Evolutionary conservation across 2,888 invertebrate genomes (phyloP).

Genomic region (Andrena praecox): DNA sequence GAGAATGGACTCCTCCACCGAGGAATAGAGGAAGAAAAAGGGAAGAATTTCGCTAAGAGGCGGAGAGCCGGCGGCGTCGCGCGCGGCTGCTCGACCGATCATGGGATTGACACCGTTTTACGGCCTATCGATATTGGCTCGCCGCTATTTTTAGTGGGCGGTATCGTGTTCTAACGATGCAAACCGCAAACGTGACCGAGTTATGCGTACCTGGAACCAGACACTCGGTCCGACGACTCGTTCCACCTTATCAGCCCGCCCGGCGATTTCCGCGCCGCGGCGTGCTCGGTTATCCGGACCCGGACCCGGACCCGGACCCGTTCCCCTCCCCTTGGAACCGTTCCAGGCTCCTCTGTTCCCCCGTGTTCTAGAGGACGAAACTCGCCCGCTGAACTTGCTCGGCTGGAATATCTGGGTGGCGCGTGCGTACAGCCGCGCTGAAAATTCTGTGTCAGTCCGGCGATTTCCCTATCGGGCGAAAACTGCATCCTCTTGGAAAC

Average conservation of each 20-base stretch:
- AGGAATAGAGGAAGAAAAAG: neutral
- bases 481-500: too few species aligned
- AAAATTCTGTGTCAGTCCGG: slow-evolving; percentile 4
- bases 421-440: neutral
- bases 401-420: slow-evolving; percentile 2
- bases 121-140: slow-evolving; percentile 71
- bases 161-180: slow-evolving; percentile 75
- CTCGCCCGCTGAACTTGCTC: neutral
- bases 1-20: too few species aligned
- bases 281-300: slow-evolving; percentile 13
- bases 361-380: neutral
- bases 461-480: neutral
- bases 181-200: slow-evolving; percentile 78
- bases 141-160: slow-evolving; percentile 73
- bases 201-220: slow-evolving; percentile 56
- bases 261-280: slow-evolving; percentile 5
- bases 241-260: slow-evolving; percentile 13
- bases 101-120: slow-evolving; percentile 63
- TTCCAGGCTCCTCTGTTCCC: slow-evolving; percentile 22
- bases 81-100: slow-evolving; percentile 34
- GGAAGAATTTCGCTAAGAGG: slow-evolving; percentile 13
- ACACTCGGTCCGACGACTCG: slow-evolving; percentile 33
- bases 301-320: too few species aligned
- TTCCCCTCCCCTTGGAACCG: slow-evolving; percentile 24
- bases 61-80: slow-evolving; percentile 33